phyloP scores from a whole-genome alignment of 1,140 invertebrate genomes.

The Aphelinus atriplicis region DNA sequence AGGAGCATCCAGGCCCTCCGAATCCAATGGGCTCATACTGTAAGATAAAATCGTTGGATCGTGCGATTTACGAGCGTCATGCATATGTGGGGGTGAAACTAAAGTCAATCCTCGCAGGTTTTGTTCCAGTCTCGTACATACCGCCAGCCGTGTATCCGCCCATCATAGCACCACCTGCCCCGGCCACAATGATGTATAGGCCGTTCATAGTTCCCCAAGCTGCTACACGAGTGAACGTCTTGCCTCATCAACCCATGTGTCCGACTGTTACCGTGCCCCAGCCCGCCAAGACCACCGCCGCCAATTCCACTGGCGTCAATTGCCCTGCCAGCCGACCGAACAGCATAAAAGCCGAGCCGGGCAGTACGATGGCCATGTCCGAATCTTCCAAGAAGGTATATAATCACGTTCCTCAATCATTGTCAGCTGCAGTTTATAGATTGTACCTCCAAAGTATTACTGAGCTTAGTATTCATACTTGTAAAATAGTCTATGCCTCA shows the following conservation, averaged over 20 bases:
- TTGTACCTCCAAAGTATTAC: too few relatives aligned
- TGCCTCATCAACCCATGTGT: neutral
- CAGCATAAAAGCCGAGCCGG: slow-evolving; percentile 72
- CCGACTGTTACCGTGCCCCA: neutral
- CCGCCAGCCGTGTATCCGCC: slow-evolving; percentile 67
- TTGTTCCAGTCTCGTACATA: slow-evolving; percentile 48
- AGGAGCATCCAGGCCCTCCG: slow-evolving; percentile 49
- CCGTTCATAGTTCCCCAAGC: slow-evolving; percentile 59
- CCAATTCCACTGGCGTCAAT: slow-evolving; percentile 46
- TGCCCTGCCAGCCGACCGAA: slow-evolving; percentile 69
- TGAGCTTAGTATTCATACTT: too few relatives aligned
- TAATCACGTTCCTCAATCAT: too few relatives aligned
- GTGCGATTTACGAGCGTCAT: neutral
- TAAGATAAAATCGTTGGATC: neutral
- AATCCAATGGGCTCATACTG: slow-evolving; percentile 21
- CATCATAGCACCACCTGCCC: slow-evolving; percentile 58
- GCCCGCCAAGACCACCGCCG: neutral
- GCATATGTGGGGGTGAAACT: neutral
- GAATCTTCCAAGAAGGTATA: slow-evolving; percentile 69
- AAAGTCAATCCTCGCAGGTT: slow-evolving; percentile 23
- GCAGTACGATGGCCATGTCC: slow-evolving; percentile 67
- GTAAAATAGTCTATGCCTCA: too few relatives aligned
- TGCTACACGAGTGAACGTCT: neutral
- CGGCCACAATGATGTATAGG: slow-evolving; percentile 62
- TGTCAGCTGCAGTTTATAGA: too few relatives aligned